phyloP scores from a whole-genome alignment of 2,888 invertebrate genomes.

The Archips xylosteana region DNA sequence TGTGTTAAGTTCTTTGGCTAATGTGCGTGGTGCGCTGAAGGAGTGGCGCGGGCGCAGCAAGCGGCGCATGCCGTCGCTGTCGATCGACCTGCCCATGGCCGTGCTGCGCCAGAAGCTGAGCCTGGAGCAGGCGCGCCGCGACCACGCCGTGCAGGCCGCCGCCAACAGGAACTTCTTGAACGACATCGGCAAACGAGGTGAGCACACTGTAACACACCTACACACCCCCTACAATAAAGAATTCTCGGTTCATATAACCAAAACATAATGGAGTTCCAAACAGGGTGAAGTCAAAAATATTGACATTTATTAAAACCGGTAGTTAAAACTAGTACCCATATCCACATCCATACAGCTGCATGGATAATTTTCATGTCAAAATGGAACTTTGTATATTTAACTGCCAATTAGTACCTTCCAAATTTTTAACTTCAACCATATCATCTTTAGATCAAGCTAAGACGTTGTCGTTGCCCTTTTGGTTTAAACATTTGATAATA shows the following conservation, averaged over 20 bases:
- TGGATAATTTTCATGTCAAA: no score
- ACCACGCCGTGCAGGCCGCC: constrained; percentile 84
- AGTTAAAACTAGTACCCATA: no score
- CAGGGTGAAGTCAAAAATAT: not conserved
- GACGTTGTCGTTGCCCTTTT: not conserved
- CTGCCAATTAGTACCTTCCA: no score
- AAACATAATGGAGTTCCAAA: not conserved
- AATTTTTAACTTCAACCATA: no score
- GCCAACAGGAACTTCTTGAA: constrained; percentile 90
- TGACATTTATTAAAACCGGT: not conserved
- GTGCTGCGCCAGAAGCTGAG: constrained; percentile 92
- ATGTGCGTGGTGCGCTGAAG: constrained; percentile 58
- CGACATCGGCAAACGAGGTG: constrained; percentile 90
- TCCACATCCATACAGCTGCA: no score
- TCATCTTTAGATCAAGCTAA: no score
- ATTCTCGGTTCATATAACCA: not conserved
- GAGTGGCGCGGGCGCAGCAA: constrained; percentile 77
- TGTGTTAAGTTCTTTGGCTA: constrained; percentile 39
- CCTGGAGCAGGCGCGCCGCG: constrained; percentile 91
- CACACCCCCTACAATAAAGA: not conserved
- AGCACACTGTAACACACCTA: constrained; percentile 39
- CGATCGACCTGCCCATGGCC: constrained; percentile 94
- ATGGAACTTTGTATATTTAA: no score
- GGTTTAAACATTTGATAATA: no score
- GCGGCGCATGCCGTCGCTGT: constrained; percentile 89